Conservation (phyloP, 2,113 vertebrate species). For the Planiliza haematocheilus region DNA sequence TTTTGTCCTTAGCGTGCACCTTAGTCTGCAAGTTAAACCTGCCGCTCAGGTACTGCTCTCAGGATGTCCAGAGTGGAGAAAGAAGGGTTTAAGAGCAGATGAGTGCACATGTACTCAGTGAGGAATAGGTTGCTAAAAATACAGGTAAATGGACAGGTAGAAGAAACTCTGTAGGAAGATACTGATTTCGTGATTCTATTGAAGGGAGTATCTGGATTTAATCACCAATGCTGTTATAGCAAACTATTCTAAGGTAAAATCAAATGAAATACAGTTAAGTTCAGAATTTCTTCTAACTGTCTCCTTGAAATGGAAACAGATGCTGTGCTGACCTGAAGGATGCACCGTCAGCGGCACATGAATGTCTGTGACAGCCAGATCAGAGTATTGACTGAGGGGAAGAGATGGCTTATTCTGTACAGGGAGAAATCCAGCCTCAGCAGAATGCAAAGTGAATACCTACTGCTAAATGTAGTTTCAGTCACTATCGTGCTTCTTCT, state of each 20-base stretch:
- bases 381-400: constrained; percentile 3
- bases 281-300: constrained; percentile 15
- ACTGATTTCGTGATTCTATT: background rate
- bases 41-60: constrained; percentile 11
- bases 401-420: constrained; percentile 8
- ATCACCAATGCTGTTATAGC: background rate
- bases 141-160: too few relatives aligned
- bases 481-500: background rate
- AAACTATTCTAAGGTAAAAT: background rate
- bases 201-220: background rate
- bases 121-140: too few relatives aligned
- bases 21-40: background rate
- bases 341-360: constrained; percentile 44
- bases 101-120: background rate
- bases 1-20: constrained; percentile 29
- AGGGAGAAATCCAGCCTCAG: constrained; percentile 50
- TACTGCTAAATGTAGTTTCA: constrained; percentile 2
- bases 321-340: constrained; percentile 34
- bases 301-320: constrained; percentile 57
- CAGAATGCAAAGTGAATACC: constrained; percentile 51
- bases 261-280: constrained; percentile 14
- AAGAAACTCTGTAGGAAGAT: too few relatives aligned
- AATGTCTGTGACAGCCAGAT: constrained; percentile 11
- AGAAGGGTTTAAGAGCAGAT: background rate
- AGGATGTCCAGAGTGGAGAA: background rate